Base-by-base conservation (phyloP, 2,113 vertebrate genomes). In the Progne subis region DNA sequence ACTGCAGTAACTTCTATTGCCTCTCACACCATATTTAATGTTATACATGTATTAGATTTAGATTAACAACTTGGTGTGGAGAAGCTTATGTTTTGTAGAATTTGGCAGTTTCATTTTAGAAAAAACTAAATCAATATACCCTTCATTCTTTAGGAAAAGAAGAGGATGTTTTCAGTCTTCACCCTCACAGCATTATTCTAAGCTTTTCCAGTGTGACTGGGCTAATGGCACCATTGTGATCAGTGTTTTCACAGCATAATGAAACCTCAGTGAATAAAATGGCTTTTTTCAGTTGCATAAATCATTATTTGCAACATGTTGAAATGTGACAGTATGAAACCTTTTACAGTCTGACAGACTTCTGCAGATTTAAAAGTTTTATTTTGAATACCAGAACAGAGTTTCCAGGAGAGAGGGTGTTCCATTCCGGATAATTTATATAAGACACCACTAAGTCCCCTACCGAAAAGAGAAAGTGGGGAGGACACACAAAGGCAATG, bases 11-110 rank as follows among this genome's bases (percentile, higher is more conserved):
- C 97, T 92, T 96, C 96, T 86, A 85, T 79, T 95, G 87, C 92
- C 57, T 98, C 97, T 98, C 96, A 98, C 37, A 69, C 92, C 28
- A 50, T 96, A 97, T 98, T 98, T 98, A 98, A 98, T 94, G 88
- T 97, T 89, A 96, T 75, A 92, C 88, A 95, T 55, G 72, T 71
- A 95, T 98, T 97, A 98, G 96, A 95, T 95, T 94, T 70, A 97
- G 95, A 97, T 98, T 95, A 98, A 97, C 95, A 96, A 96, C 97
- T 97, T 94, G 76, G 96, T 97, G 96, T 94, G 24, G 74, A 96
- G 93, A 95, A 97, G 80, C 70, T 92, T 82, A 88, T 79, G 63
- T 96, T 97, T 96, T 63, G n/a, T 91, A 95, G 75, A 96, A 81
- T 47, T 43, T 50, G 82, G 83, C 83, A 92, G 82, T 96, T 97